Evolutionary conservation across 2,888 invertebrate species (phyloP).

Genomic region (Nysson spinosus): DNA sequence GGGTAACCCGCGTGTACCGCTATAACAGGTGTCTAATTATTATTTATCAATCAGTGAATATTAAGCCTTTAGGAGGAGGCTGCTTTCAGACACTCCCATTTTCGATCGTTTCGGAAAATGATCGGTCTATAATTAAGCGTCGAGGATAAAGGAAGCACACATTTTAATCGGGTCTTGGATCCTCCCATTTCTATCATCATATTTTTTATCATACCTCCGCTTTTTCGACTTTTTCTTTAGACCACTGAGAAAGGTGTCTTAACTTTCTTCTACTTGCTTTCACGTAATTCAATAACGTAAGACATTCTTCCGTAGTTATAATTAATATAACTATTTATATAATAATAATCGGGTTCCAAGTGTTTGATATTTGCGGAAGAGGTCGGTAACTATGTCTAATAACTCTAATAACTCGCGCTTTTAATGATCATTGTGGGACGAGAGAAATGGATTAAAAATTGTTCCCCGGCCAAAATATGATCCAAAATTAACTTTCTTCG

Average conservation of each 20-base stretch:
- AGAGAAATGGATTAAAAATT: too few relatives aligned
- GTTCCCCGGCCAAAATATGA: too few relatives aligned
- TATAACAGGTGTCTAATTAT: conserved; percentile 60
- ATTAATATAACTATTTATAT: too few relatives aligned
- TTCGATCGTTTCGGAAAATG: conserved; percentile 16
- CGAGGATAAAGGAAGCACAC: conserved; percentile 30
- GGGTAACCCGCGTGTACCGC: conserved; percentile 39
- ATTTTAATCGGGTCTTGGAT: conserved; percentile 16
- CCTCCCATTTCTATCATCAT: conserved; percentile 20
- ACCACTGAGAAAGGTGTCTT: not conserved
- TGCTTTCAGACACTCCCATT: not conserved
- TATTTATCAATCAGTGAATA: conserved; percentile 55
- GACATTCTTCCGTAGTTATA: too few relatives aligned
- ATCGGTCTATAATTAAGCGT: conserved; percentile 26
- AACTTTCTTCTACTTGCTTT: too few relatives aligned
- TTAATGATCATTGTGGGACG: too few relatives aligned
- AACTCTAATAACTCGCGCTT: not conserved
- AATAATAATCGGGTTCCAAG: too few relatives aligned
- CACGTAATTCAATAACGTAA: not conserved
- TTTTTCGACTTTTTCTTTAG: not conserved
- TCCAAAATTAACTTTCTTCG: not conserved
- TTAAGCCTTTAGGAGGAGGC: conserved; percentile 25
- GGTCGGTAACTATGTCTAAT: not conserved
- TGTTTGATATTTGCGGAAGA: too few relatives aligned
- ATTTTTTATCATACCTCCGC: conserved; percentile 8